phyloP scores from a whole-genome alignment of 2,113 vertebrate species.

The Psittacula cyanocephala region DNA sequence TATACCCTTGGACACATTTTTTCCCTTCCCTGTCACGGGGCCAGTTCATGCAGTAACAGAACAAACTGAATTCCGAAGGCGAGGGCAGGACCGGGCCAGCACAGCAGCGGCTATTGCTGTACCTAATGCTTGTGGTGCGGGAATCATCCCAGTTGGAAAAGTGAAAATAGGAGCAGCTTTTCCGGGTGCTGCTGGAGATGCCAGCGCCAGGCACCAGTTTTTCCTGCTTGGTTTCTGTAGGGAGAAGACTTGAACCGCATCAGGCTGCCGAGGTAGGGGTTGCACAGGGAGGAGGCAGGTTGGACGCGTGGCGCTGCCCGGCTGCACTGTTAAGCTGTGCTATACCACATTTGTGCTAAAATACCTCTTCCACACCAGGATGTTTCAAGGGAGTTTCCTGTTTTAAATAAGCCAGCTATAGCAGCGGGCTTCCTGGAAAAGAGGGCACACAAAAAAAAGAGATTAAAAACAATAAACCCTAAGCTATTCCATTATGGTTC shows the following conservation, averaged over 20 bases:
- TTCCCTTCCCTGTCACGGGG: background rate
- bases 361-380: background rate
- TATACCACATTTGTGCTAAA: background rate
- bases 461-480: conserved; percentile 20
- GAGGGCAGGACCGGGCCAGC: fast-evolving
- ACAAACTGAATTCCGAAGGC: background rate
- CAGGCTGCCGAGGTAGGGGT: background rate
- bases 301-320: background rate
- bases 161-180: background rate
- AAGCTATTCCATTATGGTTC: conserved; percentile 26
- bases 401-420: background rate
- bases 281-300: background rate
- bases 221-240: background rate
- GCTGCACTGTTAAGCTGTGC: background rate
- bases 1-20: background rate
- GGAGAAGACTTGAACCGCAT: background rate
- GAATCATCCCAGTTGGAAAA: background rate
- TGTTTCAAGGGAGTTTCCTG: background rate
- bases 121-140: background rate
- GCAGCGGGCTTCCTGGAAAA: background rate
- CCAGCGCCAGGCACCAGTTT: background rate
- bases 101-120: background rate
- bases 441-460: background rate
- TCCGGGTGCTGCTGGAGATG: background rate
- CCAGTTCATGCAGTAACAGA: background rate